Evolutionary conservation across 2,113 vertebrate species (phyloP).

Genomic region (Heterotis niloticus): DNA sequence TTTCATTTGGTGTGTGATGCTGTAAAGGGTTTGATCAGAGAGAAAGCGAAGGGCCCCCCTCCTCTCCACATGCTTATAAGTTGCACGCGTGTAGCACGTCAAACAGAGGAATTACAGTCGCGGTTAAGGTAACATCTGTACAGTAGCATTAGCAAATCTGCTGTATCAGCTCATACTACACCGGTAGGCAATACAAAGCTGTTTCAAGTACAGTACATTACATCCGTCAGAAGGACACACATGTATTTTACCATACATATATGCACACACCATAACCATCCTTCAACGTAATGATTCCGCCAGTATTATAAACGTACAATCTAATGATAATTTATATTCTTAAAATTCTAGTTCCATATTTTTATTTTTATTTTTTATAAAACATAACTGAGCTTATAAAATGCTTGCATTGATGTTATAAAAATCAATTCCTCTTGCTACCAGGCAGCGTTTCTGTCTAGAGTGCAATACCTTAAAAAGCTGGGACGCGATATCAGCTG

Average conservation of each 20-base stretch:
- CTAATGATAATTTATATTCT: not conserved
- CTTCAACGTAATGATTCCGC: slow-evolving; percentile 70
- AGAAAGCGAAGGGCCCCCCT: slow-evolving; percentile 49
- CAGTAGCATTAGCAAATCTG: slow-evolving; percentile 62
- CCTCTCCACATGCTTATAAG: slow-evolving; percentile 24
- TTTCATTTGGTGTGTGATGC: slow-evolving; percentile 68
- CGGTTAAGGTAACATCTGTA: slow-evolving; percentile 56
- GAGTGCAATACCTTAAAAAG: not conserved
- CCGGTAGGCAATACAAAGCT: slow-evolving; percentile 54
- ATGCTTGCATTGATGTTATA: not conserved
- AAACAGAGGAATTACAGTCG: slow-evolving; percentile 62
- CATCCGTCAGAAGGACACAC: slow-evolving; percentile 41
- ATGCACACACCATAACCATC: slow-evolving; percentile 29
- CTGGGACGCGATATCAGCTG: not conserved
- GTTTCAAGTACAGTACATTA: slow-evolving; percentile 63
- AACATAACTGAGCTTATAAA: not conserved
- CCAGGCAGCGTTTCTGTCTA: not conserved
- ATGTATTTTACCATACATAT: slow-evolving; percentile 37
- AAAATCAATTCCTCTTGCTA: not conserved
- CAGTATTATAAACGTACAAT: not conserved
- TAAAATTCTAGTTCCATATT: not conserved
- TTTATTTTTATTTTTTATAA: not conserved
- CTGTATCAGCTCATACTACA: slow-evolving; percentile 58
- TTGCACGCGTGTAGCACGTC: slow-evolving; percentile 57
- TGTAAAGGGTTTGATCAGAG: slow-evolving; percentile 66